phyloP scores from a whole-genome alignment of 2,113 vertebrate species.

The human region GRCh38 chr3:121224501-121225000 shows the following conservation, averaged over 20 bases:
- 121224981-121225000: slow-evolving; percentile 17
- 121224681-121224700: slow-evolving; percentile 33
- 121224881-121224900: slow-evolving; percentile 2
- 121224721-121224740: neutral
- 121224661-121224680: slow-evolving; percentile 5
- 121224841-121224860: slow-evolving; percentile 3
- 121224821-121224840: neutral
- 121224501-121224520: slow-evolving; percentile 20
- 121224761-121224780: slow-evolving; percentile 18
- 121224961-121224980: slow-evolving; percentile 23
- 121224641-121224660: neutral
- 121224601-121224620: slow-evolving; percentile 14
- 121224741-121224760: neutral
- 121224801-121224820: neutral
- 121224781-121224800: neutral
- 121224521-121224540: neutral
- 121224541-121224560: slow-evolving; percentile 23
- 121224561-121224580: neutral
- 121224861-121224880: neutral
- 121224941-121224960: neutral
- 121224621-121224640: neutral
- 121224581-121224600: slow-evolving; percentile 7
- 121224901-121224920: slow-evolving; percentile 7
- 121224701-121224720: neutral
- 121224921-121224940: neutral